phyloP scores from a whole-genome alignment of 1,140 invertebrate genomes.

The Gonioctena quinquepunctata region DNA sequence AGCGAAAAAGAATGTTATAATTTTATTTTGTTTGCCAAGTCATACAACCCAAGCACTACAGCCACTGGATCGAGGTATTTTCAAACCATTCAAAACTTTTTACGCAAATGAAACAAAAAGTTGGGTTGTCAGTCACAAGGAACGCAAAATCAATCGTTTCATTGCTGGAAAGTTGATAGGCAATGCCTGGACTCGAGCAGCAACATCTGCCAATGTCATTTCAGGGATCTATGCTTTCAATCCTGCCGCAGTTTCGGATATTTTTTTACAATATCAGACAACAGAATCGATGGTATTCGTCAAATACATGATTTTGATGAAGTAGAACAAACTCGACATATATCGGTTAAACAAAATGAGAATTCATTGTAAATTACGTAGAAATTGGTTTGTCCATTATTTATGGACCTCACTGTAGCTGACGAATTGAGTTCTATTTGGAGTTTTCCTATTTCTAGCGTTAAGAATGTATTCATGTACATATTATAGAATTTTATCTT shows the following conservation, averaged over 20 bases:
- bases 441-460: too few species aligned
- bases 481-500: too few species aligned
- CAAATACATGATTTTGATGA: too few species aligned
- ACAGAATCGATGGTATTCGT: too few species aligned
- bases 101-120: background rate
- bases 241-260: background rate
- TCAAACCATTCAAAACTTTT: slow-evolving; percentile 43
- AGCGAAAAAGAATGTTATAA: slow-evolving; percentile 39
- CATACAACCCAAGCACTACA: slow-evolving; percentile 46
- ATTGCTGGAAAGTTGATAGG: background rate
- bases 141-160: background rate
- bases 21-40: slow-evolving; percentile 42
- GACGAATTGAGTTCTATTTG: too few species aligned
- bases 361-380: too few species aligned
- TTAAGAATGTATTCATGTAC: too few species aligned
- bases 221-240: background rate
- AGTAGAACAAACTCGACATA: too few species aligned
- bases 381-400: too few species aligned
- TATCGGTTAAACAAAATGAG: too few species aligned
- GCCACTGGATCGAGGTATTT: slow-evolving; percentile 43
- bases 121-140: background rate
- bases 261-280: background rate
- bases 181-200: background rate
- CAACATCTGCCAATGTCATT: background rate
- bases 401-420: too few species aligned